These are phyloP conservation scores for Syrmaticus mikado DNA, from an alignment of 2,113 vertebrate species.

Conservation along the genomic window DNA sequence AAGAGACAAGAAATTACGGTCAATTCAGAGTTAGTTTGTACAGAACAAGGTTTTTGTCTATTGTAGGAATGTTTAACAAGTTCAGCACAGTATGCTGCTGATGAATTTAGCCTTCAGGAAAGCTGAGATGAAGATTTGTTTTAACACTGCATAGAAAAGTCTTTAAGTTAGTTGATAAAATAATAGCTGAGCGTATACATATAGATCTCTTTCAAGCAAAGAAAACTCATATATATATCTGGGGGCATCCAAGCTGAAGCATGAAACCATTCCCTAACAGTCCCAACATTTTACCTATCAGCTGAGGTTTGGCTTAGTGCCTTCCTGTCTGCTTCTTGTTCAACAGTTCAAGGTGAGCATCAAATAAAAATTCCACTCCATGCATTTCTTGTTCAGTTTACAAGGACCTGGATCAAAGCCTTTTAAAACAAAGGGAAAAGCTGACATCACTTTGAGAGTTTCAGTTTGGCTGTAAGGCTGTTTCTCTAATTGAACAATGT, in stretches of 20 bases:
- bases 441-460: neutral
- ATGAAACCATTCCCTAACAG: neutral
- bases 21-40: neutral
- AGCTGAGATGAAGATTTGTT: neutral
- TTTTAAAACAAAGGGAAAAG: neutral
- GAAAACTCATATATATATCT: rapidly evolving
- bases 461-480: neutral
- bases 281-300: neutral
- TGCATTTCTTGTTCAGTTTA: neutral
- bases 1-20: neutral
- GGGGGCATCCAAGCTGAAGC: neutral
- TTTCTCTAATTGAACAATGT: neutral
- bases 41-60: neutral
- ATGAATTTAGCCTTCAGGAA: neutral
- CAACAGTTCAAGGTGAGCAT: neutral
- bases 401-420: neutral
- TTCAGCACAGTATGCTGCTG: neutral
- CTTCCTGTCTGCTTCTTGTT: neutral
- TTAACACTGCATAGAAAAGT: neutral
- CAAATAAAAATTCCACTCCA: neutral
- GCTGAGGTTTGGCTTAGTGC: neutral
- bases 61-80: neutral
- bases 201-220: neutral
- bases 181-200: neutral
- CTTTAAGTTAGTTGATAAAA: neutral